Conservation (phyloP, 2,113 vertebrate genomes). For the Plecotus auritus region DNA sequence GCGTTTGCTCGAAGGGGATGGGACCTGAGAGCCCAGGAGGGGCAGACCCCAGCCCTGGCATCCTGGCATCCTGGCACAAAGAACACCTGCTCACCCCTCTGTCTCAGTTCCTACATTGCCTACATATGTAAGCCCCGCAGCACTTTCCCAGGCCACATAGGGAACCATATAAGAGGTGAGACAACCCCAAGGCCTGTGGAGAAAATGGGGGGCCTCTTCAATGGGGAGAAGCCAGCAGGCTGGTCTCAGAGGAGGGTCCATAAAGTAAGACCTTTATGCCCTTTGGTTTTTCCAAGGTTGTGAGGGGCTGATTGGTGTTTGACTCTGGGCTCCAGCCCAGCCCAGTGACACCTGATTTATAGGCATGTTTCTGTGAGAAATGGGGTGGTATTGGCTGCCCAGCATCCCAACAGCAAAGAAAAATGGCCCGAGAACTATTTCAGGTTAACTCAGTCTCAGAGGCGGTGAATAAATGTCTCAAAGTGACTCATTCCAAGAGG, state of each 20-base stretch:
- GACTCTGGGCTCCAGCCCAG: neutral
- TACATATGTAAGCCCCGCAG: no score
- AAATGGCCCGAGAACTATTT: slow-evolving; percentile 72
- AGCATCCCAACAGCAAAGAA: slow-evolving; percentile 64
- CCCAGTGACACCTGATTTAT: neutral
- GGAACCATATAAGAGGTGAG: neutral
- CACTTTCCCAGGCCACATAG: neutral
- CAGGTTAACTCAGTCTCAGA: slow-evolving; percentile 44
- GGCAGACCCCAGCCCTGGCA: no score
- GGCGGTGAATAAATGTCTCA: slow-evolving; percentile 62
- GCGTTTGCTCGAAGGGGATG: neutral
- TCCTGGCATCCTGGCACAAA: neutral
- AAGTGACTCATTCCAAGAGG: slow-evolving; percentile 63
- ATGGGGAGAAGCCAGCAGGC: neutral
- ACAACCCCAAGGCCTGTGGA: neutral
- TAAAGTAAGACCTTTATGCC: rapidly evolving
- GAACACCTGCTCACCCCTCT: neutral
- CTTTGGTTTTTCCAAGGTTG: neutral
- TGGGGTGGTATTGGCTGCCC: neutral
- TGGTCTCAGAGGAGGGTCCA: neutral
- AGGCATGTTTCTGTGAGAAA: slow-evolving; percentile 20
- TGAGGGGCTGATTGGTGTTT: neutral
- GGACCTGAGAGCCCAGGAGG: neutral
- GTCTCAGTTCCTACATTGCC: neutral
- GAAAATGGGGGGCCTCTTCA: neutral